A percentile compares a stretch with the other conserved stretches of the same genome.
These are phyloP conservation scores for Strigamia crassipes DNA, from an alignment of 2,888 invertebrate species.

Conservation along the genomic window DNA sequence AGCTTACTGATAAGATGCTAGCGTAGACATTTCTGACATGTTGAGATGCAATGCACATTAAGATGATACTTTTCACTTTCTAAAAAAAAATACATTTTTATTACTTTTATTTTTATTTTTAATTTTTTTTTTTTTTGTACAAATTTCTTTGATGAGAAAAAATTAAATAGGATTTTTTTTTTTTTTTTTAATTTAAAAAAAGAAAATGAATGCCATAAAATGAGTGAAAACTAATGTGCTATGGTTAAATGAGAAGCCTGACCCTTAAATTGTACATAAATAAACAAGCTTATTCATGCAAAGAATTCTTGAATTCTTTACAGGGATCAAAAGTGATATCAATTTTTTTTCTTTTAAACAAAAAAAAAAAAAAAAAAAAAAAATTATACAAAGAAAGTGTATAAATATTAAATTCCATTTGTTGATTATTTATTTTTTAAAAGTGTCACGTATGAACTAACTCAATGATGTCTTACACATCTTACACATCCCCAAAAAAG, in stretches of 20 bases:
- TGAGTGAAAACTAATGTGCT: neutral
- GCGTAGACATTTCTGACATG: slow-evolving; percentile 4
- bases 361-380: neutral
- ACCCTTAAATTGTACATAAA: neutral
- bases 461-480: neutral
- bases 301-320: neutral
- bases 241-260: neutral
- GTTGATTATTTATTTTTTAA: neutral
- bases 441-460: neutral
- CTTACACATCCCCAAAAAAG: neutral
- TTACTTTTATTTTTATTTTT: too few relatives aligned
- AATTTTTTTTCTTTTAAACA: neutral
- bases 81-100: too few relatives aligned
- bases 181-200: neutral
- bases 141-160: neutral
- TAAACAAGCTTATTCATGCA: neutral
- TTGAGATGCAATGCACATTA: slow-evolving; percentile 10
- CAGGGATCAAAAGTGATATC: neutral
- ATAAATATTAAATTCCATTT: slow-evolving; percentile 4
- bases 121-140: too few relatives aligned
- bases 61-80: neutral
- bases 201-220: neutral
- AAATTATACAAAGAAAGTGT: neutral
- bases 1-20: neutral
- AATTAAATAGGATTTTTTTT: neutral